Conservation (phyloP, 2,797 vertebrate species). For the Hybognathus amarus region DNA sequence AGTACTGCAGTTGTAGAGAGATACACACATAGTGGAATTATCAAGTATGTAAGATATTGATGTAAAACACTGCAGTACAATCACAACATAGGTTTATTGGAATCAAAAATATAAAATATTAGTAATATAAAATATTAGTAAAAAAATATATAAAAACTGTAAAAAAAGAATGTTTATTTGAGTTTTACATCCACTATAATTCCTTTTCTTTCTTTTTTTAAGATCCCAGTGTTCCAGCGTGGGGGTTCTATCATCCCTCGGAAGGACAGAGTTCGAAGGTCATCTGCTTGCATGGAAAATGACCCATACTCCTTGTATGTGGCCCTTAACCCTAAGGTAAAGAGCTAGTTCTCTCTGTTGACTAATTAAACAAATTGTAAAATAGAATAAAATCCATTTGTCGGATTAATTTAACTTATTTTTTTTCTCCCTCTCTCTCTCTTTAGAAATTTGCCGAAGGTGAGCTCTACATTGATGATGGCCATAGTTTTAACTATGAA, state of each 20-base stretch:
- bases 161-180: not conserved
- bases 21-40: no score
- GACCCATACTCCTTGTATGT: conserved; percentile 90
- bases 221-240: conserved; percentile 92
- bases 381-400: not conserved
- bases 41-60: no score
- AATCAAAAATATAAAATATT: no score
- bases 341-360: not conserved
- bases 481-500: conserved; percentile 86
- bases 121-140: no score
- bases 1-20: no score
- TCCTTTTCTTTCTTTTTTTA: conserved; percentile 8
- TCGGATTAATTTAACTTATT: not conserved
- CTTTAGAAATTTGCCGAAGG: conserved; percentile 85
- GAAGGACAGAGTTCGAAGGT: conserved; percentile 85
- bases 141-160: no score
- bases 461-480: conserved; percentile 89
- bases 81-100: no score
- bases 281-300: conserved; percentile 86
- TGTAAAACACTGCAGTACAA: no score
- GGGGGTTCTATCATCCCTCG: conserved; percentile 88
- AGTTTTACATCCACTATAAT: not conserved
- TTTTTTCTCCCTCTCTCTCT: conserved; percentile 3
- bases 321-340: conserved; percentile 83
- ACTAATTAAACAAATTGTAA: not conserved